Conservation (phyloP, 2,888 invertebrate species). For the Coenonympha arcania region DNA sequence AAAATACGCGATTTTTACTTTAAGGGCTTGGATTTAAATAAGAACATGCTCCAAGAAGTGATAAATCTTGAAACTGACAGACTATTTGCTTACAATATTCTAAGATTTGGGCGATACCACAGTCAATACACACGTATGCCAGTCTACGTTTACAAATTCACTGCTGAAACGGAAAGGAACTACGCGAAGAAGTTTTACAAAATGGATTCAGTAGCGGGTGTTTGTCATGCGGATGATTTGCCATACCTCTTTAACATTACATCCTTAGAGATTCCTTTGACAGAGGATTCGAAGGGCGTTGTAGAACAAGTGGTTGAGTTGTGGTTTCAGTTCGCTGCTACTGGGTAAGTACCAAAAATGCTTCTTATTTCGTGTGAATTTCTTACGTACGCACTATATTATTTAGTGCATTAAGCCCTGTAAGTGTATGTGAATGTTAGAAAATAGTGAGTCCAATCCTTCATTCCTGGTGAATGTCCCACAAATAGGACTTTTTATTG, state of each 20-base stretch:
- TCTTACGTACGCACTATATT: no score
- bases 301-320: conserved; percentile 47
- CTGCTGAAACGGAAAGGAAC: conserved; percentile 59
- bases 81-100: conserved; percentile 53
- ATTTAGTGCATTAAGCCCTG: no score
- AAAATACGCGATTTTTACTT: conserved; percentile 58
- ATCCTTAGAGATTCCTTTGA: conserved; percentile 50
- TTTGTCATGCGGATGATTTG: conserved; percentile 63
- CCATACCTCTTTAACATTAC: conserved; percentile 58
- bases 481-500: no score
- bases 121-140: conserved; percentile 36
- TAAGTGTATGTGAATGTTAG: no score
- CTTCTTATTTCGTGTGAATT: no score
- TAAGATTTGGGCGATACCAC: conserved; percentile 53
- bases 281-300: conserved; percentile 44
- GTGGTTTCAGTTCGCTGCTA: conserved; percentile 58
- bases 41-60: conserved; percentile 43
- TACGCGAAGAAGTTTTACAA: conserved; percentile 52
- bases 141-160: conserved; percentile 56
- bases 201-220: conserved; percentile 50
- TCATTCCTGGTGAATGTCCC: no score
- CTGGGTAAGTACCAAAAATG: conserved; percentile 47
- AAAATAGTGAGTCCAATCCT: no score
- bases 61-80: conserved; percentile 51
- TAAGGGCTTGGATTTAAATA: conserved; percentile 39